Base-by-base conservation (phyloP, 2,797 vertebrate species). In the Lerista edwardsae region DNA sequence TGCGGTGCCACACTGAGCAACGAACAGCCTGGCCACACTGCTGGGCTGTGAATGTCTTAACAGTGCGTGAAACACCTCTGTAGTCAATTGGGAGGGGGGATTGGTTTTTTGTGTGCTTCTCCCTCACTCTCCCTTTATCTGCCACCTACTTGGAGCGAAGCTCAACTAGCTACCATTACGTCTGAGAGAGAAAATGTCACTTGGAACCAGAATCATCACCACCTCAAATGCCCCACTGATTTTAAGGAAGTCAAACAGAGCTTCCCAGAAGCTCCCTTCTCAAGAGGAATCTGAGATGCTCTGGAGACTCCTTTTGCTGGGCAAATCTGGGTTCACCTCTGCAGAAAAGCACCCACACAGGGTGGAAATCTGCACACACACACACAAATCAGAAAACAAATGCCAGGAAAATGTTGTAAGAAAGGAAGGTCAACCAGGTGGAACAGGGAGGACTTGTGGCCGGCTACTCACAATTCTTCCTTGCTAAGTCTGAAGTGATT, bases 51-150 rank as follows among this genome's bases (percentile, higher is more conserved):
- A 88, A 91, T 84, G 64, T 71, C 92, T 87, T 7, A n/a, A 2
- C 31, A 36, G 79, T 80, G 90, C 83, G 89, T 79, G 86, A 88
- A 93, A 93, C 91, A 94, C 91, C 91, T 94, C 91, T 85, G 86
- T 80, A 82, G 90, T 84, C 86, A 80, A 87, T 6, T 67, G 71
- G 86, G 2, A 36, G 27, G 5, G 11, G 34, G 87, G 79, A 84
- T 80, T 75, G 69, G 0, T 15, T 82, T 88, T 23, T 78, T 75
- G 82, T 79, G 3, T 31, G 67, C 55, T 6, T 80, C 88, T 85
- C 86, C 57, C 61, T 82, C 57, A 69, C 84, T 82, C 81, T 89
- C 19, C 23, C 0, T 27, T 87, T 86, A 55, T 79, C 87, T 82
- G 71, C 0, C 68, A 75, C 90, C 86, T 61, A 29, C 91, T 89